Evolutionary conservation across 2,113 vertebrate genomes (phyloP).

Genomic region (Maccullochella peelii): DNA sequence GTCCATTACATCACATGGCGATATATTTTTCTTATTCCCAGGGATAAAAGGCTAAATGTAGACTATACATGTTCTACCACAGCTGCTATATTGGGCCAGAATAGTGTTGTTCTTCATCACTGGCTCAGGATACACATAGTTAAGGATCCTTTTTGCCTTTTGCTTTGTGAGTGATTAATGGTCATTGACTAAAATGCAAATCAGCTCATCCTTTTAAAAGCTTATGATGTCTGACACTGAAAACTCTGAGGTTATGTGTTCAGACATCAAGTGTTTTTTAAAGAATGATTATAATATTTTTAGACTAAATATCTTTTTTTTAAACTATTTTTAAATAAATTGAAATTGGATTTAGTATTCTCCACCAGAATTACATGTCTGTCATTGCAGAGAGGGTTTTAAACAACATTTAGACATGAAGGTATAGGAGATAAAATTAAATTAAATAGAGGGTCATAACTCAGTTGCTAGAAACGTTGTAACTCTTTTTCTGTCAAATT

Average conservation of each 20-base stretch:
- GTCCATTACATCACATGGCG: not conserved
- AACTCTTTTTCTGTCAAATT: too few species aligned
- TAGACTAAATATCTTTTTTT: not conserved
- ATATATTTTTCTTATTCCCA: not conserved
- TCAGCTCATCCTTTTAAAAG: not conserved
- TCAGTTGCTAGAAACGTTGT: too few species aligned
- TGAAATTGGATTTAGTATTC: not conserved
- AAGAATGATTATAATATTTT: not conserved
- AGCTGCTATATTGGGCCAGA: not conserved
- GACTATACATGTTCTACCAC: not conserved
- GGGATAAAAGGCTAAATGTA: not conserved
- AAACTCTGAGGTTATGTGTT: not conserved
- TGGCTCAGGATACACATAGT: not conserved
- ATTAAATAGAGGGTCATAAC: not conserved
- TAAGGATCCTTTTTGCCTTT: not conserved
- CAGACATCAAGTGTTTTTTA: not conserved
- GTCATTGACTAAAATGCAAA: not conserved
- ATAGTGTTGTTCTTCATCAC: not conserved
- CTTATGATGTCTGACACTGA: too few species aligned
- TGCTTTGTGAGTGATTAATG: not conserved
- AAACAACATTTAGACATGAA: not conserved
- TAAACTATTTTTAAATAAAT: not conserved
- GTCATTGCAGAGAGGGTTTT: not conserved
- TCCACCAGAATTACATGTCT: not conserved
- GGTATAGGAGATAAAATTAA: not conserved